A percentile compares a stretch with the other conserved stretches of the same genome.
Evolutionary conservation across 2,113 vertebrate species (phyloP).

Genomic region (Ceratotherium simum): DNA sequence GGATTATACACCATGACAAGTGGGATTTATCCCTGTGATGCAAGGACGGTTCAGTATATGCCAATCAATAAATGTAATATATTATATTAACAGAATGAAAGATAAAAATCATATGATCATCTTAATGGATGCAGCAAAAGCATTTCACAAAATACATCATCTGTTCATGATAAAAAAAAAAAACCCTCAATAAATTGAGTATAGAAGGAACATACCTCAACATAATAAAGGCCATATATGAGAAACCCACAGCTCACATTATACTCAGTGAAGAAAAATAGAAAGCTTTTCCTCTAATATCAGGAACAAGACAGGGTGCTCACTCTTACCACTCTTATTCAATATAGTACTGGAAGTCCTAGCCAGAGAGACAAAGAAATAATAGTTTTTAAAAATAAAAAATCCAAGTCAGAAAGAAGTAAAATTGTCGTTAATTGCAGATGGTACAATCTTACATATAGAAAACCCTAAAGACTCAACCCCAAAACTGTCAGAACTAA

Average conservation of each 20-base stretch:
- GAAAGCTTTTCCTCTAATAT: neutral
- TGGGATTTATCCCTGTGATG: neutral
- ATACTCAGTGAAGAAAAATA: neutral
- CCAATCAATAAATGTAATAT: neutral
- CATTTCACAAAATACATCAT: neutral
- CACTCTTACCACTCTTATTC: neutral
- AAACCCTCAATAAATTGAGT: neutral
- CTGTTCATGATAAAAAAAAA: neutral
- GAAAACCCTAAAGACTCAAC: neutral
- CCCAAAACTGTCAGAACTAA: neutral
- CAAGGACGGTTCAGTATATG: neutral
- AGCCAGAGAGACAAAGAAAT: neutral
- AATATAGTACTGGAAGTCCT: neutral
- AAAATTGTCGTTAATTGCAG: neutral
- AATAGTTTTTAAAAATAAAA: neutral
- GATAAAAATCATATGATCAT: neutral
- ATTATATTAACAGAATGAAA: neutral
- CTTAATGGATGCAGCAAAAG: neutral
- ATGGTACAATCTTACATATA: neutral
- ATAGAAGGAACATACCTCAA: neutral
- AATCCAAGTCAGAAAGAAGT: neutral
- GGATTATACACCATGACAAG: neutral
- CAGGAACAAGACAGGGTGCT: neutral
- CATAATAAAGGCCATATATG: neutral
- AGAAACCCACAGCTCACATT: neutral